Percentiles rank a stretch among this genome's conserved stretches.
Conservation (phyloP, 2,113 vertebrate genomes). For the Alethe diademata region DNA sequence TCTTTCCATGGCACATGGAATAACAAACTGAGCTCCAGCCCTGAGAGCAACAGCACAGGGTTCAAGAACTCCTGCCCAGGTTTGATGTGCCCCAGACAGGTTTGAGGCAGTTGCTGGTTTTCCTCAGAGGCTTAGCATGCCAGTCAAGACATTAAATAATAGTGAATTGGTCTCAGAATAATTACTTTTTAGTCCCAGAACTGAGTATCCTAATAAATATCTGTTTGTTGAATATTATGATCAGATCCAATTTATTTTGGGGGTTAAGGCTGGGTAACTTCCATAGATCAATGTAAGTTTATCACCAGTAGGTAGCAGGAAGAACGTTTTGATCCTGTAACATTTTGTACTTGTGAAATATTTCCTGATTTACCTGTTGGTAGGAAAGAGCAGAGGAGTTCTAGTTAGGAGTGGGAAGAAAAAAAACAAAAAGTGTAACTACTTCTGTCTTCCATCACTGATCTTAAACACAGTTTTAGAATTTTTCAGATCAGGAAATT, state of each 20-base stretch:
- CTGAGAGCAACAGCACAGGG: neutral
- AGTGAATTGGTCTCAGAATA: neutral
- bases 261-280: neutral
- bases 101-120: neutral
- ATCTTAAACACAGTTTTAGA: neutral
- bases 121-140: neutral
- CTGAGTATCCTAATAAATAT: neutral
- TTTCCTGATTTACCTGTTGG: neutral
- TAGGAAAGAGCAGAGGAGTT: neutral
- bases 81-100: fast-evolving
- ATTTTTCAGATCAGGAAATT: neutral
- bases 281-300: neutral
- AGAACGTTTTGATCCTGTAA: fast-evolving
- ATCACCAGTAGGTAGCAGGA: neutral
- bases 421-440: neutral
- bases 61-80: neutral
- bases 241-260: neutral
- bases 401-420: neutral
- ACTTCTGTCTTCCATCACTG: neutral
- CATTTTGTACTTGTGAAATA: neutral
- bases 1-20: neutral
- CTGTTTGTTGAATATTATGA: neutral
- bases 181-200: neutral
- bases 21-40: neutral
- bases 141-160: neutral